phyloP scores from a whole-genome alignment of 2,888 invertebrate species.

The Timandra comae region DNA sequence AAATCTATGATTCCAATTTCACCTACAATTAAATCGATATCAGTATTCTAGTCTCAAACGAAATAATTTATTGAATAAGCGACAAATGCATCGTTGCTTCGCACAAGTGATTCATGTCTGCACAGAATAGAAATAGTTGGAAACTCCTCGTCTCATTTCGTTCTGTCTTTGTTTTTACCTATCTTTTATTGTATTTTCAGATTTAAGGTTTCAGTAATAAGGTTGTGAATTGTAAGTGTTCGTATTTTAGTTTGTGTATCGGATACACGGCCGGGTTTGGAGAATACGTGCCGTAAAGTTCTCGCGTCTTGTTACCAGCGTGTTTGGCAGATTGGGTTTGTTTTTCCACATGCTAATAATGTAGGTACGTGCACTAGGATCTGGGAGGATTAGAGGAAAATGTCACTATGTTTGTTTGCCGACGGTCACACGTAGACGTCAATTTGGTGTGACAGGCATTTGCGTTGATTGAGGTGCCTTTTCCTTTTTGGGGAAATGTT shows the following conservation, averaged over 20 bases:
- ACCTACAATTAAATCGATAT: constrained; percentile 5
- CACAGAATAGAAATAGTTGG: constrained; percentile 48
- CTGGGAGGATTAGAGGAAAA: constrained; percentile 3
- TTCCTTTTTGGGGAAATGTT: too few relatives aligned
- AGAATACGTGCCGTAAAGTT: constrained; percentile 59
- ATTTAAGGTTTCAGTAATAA: constrained; percentile 24
- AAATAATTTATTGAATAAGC: constrained; percentile 27
- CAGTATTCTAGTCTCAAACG: constrained; percentile 13
- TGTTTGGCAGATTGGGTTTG: constrained; percentile 69
- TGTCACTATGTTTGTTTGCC: too few relatives aligned
- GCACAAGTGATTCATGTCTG: constrained; percentile 48
- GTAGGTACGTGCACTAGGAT: constrained; percentile 45
- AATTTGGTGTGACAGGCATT: too few relatives aligned
- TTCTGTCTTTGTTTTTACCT: constrained; percentile 20
- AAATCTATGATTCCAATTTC: too few relatives aligned
- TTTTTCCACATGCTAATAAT: constrained; percentile 64
- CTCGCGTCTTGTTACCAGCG: constrained; percentile 56
- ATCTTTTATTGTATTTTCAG: constrained; percentile 12
- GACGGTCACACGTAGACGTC: too few relatives aligned
- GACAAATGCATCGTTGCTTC: constrained; percentile 37
- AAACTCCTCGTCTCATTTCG: constrained; percentile 33
- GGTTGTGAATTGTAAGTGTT: constrained; percentile 10
- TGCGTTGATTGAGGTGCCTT: too few relatives aligned
- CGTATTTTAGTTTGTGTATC: constrained; percentile 30
- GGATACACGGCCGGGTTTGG: constrained; percentile 37